phyloP scores from a whole-genome alignment of 2,888 invertebrate genomes.

The Pristionchus mayeri region DNA sequence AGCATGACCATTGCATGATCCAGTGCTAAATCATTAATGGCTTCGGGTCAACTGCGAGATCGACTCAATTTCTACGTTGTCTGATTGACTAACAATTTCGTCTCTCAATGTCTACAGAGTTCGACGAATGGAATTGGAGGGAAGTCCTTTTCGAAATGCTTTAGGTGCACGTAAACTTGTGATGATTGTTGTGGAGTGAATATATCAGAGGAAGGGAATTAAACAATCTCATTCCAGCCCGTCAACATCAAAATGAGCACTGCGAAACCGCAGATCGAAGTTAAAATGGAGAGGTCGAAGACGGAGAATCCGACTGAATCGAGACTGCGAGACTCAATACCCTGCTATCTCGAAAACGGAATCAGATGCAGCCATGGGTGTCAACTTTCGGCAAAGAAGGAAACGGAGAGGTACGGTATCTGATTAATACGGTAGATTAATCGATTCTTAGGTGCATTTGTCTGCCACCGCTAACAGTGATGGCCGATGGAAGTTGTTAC shows the following conservation, averaged over 20 bases:
- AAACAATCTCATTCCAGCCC: not conserved
- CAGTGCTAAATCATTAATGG: not conserved
- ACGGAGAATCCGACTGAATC: not conserved
- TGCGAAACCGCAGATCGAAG: not conserved
- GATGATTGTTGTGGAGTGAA: no score
- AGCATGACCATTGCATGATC: not conserved
- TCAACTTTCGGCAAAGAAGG: not conserved
- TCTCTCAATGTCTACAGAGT: no score
- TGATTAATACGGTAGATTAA: not conserved
- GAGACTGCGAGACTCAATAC: not conserved
- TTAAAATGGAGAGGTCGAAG: constrained; percentile 31
- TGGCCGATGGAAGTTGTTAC: constrained; percentile 34
- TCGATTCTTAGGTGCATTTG: constrained; percentile 40
- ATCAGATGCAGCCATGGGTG: constrained; percentile 45
- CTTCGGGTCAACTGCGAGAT: no score
- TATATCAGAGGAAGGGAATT: no score
- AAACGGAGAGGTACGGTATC: constrained; percentile 8
- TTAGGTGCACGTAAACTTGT: no score
- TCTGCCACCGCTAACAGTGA: not conserved
- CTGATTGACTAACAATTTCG: no score
- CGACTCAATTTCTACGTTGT: no score
- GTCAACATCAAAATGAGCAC: constrained; percentile 5
- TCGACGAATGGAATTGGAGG: no score
- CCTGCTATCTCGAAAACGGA: constrained; percentile 44
- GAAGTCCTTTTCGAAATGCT: no score